Evolutionary conservation across 37 sponge, comb jelly and placozoan genomes (phyloP).

Genomic region (Hormiphora californensis): DNA sequence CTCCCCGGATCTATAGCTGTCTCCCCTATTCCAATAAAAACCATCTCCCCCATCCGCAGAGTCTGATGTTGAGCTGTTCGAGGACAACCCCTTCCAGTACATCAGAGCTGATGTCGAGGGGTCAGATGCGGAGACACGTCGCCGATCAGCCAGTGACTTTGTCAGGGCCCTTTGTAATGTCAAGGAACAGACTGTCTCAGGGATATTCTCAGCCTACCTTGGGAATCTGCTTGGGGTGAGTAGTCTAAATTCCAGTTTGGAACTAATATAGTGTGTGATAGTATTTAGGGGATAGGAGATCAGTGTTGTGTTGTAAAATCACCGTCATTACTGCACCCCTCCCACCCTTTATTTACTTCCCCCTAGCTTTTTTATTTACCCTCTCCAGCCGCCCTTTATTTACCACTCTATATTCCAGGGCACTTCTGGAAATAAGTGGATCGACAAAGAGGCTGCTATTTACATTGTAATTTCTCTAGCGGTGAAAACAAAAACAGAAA

Average conservation of each 20-base stretch:
- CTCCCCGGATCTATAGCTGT: conserved; percentile 57
- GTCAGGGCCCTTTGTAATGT: conserved; percentile 76
- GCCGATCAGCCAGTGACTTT: conserved; percentile 89
- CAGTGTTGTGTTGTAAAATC: not conserved
- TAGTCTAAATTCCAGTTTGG: not conserved
- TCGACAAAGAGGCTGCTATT: conserved; percentile 80
- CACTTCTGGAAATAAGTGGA: conserved; percentile 94
- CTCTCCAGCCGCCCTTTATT: not conserved
- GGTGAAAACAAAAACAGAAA: conserved; percentile 74
- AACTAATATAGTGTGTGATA: too few relatives aligned
- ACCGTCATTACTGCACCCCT: not conserved
- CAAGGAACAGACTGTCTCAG: conserved; percentile 78
- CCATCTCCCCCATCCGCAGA: conserved; percentile 43
- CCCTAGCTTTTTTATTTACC: not conserved
- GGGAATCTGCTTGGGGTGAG: conserved; percentile 14
- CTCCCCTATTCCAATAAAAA: conserved; percentile 66
- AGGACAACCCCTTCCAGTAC: conserved; percentile 97
- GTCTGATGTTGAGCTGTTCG: conserved; percentile 93
- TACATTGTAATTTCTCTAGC: conserved; percentile 93
- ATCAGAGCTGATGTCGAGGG: conserved; percentile 89
- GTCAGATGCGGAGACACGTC: conserved; percentile 87
- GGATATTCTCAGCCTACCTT: conserved; percentile 65
- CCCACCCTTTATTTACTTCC: not conserved
- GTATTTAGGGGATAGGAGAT: too few relatives aligned
- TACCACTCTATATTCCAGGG: too few relatives aligned